These are phyloP conservation scores for Tetragnatha versicolor DNA, from an alignment of 1,140 invertebrate species.

Conservation along the genomic window DNA sequence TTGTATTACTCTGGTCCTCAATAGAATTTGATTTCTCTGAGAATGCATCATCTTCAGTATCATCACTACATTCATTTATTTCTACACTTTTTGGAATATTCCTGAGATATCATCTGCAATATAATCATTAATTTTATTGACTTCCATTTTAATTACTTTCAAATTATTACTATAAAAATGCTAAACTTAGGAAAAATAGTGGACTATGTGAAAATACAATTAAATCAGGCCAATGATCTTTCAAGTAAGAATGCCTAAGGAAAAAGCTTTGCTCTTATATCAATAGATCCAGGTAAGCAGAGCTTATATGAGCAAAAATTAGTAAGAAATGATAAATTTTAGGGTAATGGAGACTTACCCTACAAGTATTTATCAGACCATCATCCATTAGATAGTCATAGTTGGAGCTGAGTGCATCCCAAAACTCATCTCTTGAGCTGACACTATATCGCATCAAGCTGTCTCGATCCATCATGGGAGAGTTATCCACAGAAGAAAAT, in stretches of 20 bases:
- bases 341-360: slow-evolving; percentile 67
- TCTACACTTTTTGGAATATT: no score
- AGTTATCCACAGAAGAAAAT: slow-evolving; percentile 17
- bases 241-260: neutral
- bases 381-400: slow-evolving; percentile 95
- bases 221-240: no score
- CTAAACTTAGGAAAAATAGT: no score
- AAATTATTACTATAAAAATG: no score
- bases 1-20: no score
- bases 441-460: slow-evolving; percentile 15
- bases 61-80: no score
- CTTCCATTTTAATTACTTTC: no score
- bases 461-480: slow-evolving; percentile 15
- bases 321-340: neutral
- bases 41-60: no score
- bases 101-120: no score
- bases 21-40: no score
- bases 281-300: neutral
- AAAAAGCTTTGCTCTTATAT: neutral
- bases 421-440: slow-evolving; percentile 77
- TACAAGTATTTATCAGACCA: slow-evolving; percentile 86
- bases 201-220: no score
- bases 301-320: neutral
- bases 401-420: slow-evolving; percentile 81
- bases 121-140: no score